Evolutionary conservation across 2,888 invertebrate species (phyloP).

Genomic region (Drosophila lacicola): DNA sequence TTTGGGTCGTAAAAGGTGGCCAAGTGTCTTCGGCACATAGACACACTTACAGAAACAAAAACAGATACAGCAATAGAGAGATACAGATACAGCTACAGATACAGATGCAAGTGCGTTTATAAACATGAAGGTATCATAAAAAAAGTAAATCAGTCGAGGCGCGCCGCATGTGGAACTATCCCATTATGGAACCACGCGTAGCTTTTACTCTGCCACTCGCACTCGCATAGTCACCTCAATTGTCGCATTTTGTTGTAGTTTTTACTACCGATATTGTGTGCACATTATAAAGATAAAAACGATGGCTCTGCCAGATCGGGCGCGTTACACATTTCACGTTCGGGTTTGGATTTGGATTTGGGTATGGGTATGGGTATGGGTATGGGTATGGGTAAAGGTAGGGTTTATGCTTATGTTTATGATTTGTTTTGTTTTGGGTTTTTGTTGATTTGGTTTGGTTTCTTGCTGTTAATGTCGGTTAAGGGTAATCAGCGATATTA

Average conservation of each 20-base stretch:
- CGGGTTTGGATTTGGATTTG: constrained; percentile 16
- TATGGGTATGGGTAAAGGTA: constrained; percentile 2
- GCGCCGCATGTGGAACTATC: constrained; percentile 31
- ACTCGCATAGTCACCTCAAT: constrained; percentile 76
- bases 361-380: constrained; percentile 16
- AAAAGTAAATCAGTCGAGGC: constrained; percentile 48
- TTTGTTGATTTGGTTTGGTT: constrained; percentile 42
- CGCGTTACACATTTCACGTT: constrained; percentile 44
- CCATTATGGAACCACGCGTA: constrained; percentile 18
- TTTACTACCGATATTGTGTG: constrained; percentile 79
- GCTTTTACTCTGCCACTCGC: constrained; percentile 32
- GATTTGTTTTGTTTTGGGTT: constrained; percentile 47
- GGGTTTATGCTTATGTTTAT: constrained; percentile 23
- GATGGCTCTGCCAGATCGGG: constrained; percentile 48
- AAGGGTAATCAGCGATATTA: constrained; percentile 77
- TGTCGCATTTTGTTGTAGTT: constrained; percentile 52
- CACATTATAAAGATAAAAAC: constrained; percentile 79
- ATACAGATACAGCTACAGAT: constrained; percentile 8
- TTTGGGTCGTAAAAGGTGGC: constrained; percentile 68
- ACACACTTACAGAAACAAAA: constrained; percentile 17
- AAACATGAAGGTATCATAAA: constrained; percentile 52
- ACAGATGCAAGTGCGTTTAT: constrained; percentile 23
- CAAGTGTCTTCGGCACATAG: constrained; percentile 32
- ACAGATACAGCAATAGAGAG: constrained; percentile 8
- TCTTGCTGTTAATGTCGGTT: constrained; percentile 57